Conservation (phyloP, 2,113 vertebrate species). For the Dryoscopus gambensis region DNA sequence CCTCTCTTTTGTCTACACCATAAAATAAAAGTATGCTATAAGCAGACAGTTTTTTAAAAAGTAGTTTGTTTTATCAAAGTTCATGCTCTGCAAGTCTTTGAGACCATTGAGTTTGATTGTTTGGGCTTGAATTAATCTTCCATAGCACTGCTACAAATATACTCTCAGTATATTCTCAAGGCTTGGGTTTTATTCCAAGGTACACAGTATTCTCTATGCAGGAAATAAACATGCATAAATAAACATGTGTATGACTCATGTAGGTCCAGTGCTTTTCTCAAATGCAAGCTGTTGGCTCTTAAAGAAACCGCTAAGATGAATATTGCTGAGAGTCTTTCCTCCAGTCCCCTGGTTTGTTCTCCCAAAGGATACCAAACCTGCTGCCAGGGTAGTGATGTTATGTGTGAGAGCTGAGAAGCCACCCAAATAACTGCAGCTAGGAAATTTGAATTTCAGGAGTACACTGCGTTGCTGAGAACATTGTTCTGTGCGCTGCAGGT, state of each 20-base stretch:
- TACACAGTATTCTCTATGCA: slow-evolving; percentile 47
- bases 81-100: background rate
- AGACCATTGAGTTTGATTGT: background rate
- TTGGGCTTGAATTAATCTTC: slow-evolving; percentile 19
- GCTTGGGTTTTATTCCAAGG: slow-evolving; percentile 47
- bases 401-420: background rate
- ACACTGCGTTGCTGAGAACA: background rate
- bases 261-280: slow-evolving; percentile 14
- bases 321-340: background rate
- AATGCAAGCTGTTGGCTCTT: background rate
- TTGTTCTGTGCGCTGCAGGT: background rate
- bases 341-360: background rate
- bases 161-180: background rate
- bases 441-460: background rate
- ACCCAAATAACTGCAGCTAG: background rate
- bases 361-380: background rate
- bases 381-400: background rate
- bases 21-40: background rate
- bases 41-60: background rate
- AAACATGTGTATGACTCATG: slow-evolving; percentile 42
- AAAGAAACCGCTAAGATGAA: background rate
- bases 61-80: background rate
- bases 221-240: slow-evolving; percentile 55
- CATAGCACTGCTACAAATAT: background rate
- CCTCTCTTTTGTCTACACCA: slow-evolving; percentile 26